A percentile compares a stretch with the other conserved stretches of the same genome.
phyloP scores from a whole-genome alignment of 2,113 vertebrate genomes.

The Mesoclemmys tuberculata region DNA sequence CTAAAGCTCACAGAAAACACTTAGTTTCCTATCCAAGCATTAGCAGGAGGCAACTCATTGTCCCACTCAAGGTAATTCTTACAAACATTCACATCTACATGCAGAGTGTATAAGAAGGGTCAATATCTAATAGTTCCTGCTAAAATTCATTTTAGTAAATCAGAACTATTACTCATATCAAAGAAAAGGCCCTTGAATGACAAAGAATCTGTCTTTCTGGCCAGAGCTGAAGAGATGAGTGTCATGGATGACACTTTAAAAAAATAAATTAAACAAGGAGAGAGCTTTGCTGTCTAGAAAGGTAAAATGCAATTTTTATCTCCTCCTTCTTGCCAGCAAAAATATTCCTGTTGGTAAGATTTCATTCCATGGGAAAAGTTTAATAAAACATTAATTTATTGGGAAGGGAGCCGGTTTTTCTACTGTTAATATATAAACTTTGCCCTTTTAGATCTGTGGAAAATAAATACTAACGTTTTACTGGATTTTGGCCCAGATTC shows the following conservation, averaged over 20 bases:
- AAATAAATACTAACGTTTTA: background rate
- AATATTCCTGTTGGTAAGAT: background rate
- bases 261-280: background rate
- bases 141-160: background rate
- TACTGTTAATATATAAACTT: background rate
- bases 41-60: background rate
- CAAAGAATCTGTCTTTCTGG: background rate
- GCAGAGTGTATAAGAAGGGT: background rate
- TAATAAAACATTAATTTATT: background rate
- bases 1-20: background rate
- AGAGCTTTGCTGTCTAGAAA: background rate
- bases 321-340: background rate
- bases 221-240: background rate
- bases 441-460: background rate
- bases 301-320: background rate
- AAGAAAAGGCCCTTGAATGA: background rate
- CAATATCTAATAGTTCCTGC: background rate
- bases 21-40: background rate
- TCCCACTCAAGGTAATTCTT: background rate
- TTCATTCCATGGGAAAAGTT: background rate
- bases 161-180: background rate
- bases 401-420: background rate
- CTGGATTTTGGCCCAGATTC: background rate
- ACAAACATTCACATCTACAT: background rate
- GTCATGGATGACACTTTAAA: background rate